A percentile compares a stretch with the other conserved stretches of the same genome.
Evolutionary conservation across 2,113 vertebrate species (phyloP).

Genomic region (Hemiprocne comata): DNA sequence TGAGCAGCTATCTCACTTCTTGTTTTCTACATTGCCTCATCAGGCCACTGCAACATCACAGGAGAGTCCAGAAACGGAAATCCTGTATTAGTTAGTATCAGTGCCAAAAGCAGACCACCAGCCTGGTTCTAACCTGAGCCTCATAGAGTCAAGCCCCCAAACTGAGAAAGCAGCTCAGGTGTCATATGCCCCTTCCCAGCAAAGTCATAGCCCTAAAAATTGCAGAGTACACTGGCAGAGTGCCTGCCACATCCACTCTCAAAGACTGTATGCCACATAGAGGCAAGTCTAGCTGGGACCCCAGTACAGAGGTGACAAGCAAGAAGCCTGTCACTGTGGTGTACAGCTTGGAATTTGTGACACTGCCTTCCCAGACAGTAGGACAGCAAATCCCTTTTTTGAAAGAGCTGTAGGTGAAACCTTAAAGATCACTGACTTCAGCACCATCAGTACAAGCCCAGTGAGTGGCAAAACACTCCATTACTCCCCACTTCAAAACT

Average conservation of each 20-base stretch:
- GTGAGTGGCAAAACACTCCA: not conserved
- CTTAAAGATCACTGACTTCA: not conserved
- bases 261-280: too few relatives aligned
- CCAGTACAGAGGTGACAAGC: not conserved
- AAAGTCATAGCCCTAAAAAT: not conserved
- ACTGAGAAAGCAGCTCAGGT: not conserved
- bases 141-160: not conserved
- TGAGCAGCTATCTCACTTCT: not conserved
- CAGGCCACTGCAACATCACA: not conserved
- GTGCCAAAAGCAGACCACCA: not conserved
- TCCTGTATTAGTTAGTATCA: not conserved
- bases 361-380: not conserved
- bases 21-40: not conserved
- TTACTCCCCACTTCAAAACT: not conserved
- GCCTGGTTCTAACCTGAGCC: not conserved
- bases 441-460: not conserved
- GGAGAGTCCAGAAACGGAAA: not conserved
- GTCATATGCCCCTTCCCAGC: not conserved
- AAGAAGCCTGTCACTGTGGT: not conserved
- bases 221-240: not conserved
- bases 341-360: not conserved
- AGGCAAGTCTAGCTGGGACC: not conserved
- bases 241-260: not conserved
- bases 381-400: not conserved
- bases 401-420: not conserved